These are phyloP conservation scores for Achroia grisella DNA, from an alignment of 1,140 invertebrate species.

Conservation along the genomic window DNA sequence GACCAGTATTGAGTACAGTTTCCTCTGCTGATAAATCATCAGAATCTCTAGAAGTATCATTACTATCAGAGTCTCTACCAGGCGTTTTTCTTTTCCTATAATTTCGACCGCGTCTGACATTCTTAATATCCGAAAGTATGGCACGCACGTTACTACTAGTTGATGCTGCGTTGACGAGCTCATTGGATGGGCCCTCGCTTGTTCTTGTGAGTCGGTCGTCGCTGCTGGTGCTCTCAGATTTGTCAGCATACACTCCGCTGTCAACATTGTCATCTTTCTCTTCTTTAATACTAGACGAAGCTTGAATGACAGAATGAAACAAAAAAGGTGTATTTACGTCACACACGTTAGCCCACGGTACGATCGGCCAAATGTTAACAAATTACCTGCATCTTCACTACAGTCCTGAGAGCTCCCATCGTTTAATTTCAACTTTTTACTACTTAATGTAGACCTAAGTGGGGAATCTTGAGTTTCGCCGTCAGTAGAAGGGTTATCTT, in stretches of 20 bases:
- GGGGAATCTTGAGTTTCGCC: constrained; percentile 52
- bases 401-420: constrained; percentile 64
- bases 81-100: constrained; percentile 60
- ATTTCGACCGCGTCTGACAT: constrained; percentile 33
- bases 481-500: constrained; percentile 58
- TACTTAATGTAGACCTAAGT: constrained; percentile 44
- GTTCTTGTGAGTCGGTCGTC: constrained; percentile 35
- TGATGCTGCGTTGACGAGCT: constrained; percentile 41
- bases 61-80: constrained; percentile 46
- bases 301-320: constrained; percentile 31
- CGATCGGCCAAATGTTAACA: background rate
- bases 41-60: constrained; percentile 52
- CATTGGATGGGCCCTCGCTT: constrained; percentile 37
- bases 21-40: constrained; percentile 53
- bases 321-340: constrained; percentile 39
- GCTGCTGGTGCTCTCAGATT: constrained; percentile 66
- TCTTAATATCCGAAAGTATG: constrained; percentile 46
- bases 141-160: constrained; percentile 48
- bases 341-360: constrained; percentile 8
- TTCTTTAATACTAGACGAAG: constrained; percentile 38
- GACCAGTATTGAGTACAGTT: constrained; percentile 1
- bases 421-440: constrained; percentile 64
- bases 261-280: constrained; percentile 62
- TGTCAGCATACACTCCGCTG: constrained; percentile 65
- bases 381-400: constrained; percentile 46